Base-by-base conservation (phyloP, 1,140 invertebrate genomes). In the Drosophila nigrodunni region DNA sequence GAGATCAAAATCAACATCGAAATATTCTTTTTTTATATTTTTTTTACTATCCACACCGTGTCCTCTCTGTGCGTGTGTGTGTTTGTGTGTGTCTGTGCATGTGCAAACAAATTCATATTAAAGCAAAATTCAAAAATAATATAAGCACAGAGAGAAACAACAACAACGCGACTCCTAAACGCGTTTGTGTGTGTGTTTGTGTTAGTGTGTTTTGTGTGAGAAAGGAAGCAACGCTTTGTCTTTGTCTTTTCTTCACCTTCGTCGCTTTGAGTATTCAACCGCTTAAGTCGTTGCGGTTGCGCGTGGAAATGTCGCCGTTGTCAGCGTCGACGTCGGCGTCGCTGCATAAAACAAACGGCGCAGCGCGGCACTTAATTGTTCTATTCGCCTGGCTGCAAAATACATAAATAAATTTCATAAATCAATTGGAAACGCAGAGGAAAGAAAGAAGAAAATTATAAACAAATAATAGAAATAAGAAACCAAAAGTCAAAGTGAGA, bases 281-380 rank as follows among this genome's bases (percentile, higher is more conserved):
- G 60, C 46, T 41, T 15, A 10, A 43, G 44, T 62, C 49, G 72
- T 62, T 74, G 72, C 72, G 72, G 43, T 66, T 76, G 69, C 70
- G 74, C 74, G 74, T 77, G 74, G 70, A 77, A 77, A 77, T 77
- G 70, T 74, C 64, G 74, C 58, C 74, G 70, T 61, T 46, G 74
- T 34, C 52, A 62, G 62, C 71, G 70, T 67, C 70, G 70, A 58
- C 74, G 70, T 73, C 71, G 64, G 71, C 74, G 70, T 77, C 74
- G 70, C 74, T 77, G 70, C 70, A 66, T 52, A 52, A 30, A 81
- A 80, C 74, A 79, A 76, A 82, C 81, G 81, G 78, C 74, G 77
- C 67, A 37, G 65, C 65, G 74, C 82, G 75, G 50, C 64, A 61
- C 49, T 64, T 77, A 64, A 77, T 80, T 77, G 68, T 73, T 76